Base-by-base conservation (phyloP, 2,888 invertebrate species). In the Trachelus stipa region DNA sequence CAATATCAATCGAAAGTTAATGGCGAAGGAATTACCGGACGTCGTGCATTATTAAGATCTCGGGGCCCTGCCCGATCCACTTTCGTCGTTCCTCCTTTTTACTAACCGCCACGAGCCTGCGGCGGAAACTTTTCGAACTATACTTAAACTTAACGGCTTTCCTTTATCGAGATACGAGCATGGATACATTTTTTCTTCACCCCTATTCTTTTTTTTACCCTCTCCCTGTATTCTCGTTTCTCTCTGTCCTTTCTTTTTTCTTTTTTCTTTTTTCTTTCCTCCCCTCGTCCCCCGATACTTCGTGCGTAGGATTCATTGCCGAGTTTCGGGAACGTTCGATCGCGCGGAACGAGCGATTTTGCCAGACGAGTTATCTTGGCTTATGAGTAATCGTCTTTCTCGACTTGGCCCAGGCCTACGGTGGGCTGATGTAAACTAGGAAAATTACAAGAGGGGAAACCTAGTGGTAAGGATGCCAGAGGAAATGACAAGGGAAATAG, bases 61-160 rank as follows among this genome's bases (percentile, higher is more conserved):
- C 23, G 31, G 31, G 12, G 12, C 33, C 11, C 33, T 34, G 71
- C 23, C 31, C 71, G 71, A 71, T 71, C 71, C 71, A 30, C 33
- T 71, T 71, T 71, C 71, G 34, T 15, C 71, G 56, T 34, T 71
- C 71, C 30, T 71, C 71, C 71, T 71, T 71, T 31, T 33, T 33
- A 31, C 71, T 31, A 56, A 23, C 23, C 56, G 56, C 56, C 56
- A 56, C 56, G 56, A 56, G 56, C 56, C 56, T 9, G 56, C 56
- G 56, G 56, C 56, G 56, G 56, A 15, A 56, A 56, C 56, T 56
- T 56, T 23, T 9, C 56, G 23, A 56, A 56, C 56, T 56, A 56
- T 56, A 56, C 56, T 56, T 56, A 56, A 56, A 56, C 56, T 56
- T 56, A 56, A 23, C 56, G 56, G 56, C 56, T 56, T 56, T 56